Evolutionary conservation across 2,797 vertebrate genomes (phyloP), one percentile per base, ranked within the genome.

Genomic region (Danio aesculapii): DNA sequence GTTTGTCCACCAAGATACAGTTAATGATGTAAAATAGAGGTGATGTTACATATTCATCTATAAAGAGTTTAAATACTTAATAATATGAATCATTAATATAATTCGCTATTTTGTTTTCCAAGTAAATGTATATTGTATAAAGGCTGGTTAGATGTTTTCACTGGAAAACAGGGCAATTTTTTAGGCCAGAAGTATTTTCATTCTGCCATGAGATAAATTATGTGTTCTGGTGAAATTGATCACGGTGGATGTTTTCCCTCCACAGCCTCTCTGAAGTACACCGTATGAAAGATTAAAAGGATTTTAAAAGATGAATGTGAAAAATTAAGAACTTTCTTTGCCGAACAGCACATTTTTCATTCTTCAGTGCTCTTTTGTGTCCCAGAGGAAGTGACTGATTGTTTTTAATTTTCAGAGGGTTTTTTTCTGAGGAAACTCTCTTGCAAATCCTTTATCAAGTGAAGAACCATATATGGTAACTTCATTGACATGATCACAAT

Each of bases 241-340:
- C 88, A 86, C 76, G 84, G 83, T 81, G 74, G 77, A 85, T 87
- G 10, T 63, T 86, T 80, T 71, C 84, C 69, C 6, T 50, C 86
- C 79, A 69, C 85, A 82, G 83, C 84, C 13, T 62, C 68, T 86
- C 75, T 77, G 84, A 90, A 88, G 89, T 88, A 86, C 89, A 88
- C 70, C 14, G 53, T 88, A 89, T 92, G 86, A 92, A 94, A 93
- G 91, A 92, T 93, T 92, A 92, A 94, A 90, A 6, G 83, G 77
- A 87, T 88, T 94, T 91, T 91, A 92, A 90, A 92, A 90, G 91
- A 92, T 77, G 69, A 93, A 93, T 90, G 89, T 89, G 82, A 90
- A 90, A 87, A 91, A 94, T 92, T 90, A 55, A 63, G 50, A 39
- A 17, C 13, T 53, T 70, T 72, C 58, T 71, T 63, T 63, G 14